phyloP scores from a whole-genome alignment of 2,797 vertebrate species.

The Zenarchopterus dispar region DNA sequence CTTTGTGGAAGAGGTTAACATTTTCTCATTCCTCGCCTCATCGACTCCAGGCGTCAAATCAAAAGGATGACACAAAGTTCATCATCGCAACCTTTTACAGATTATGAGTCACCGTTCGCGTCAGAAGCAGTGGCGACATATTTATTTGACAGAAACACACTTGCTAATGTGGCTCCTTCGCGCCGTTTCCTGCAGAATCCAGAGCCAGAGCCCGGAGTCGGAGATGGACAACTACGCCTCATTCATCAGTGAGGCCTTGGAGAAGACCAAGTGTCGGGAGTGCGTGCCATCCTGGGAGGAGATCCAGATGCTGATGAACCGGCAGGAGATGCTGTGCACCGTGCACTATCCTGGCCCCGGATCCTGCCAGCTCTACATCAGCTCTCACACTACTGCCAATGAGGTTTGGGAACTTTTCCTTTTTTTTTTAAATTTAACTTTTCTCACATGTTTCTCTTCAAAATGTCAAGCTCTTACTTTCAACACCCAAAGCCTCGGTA shows the following conservation, averaged over 20 bases:
- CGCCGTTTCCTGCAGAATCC: conserved; percentile 80
- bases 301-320: conserved; percentile 90
- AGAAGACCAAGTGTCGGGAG: conserved; percentile 89
- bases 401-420: conserved; percentile 84
- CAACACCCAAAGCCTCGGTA: not conserved
- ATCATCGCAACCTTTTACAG: conserved; percentile 44
- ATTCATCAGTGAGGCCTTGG: conserved; percentile 90
- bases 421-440: conserved; percentile 8
- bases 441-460: conserved; percentile 22
- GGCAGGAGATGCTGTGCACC: conserved; percentile 89
- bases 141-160: conserved; percentile 3
- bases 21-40: conserved; percentile 77
- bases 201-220: conserved; percentile 85
- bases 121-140: conserved; percentile 27
- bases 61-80: conserved; percentile 59
- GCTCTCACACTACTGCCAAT: conserved; percentile 92
- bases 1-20: no score
- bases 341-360: conserved; percentile 90
- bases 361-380: conserved; percentile 89
- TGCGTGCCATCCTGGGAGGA: conserved; percentile 94
- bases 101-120: conserved; percentile 43
- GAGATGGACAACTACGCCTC: conserved; percentile 92
- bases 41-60: conserved; percentile 55
- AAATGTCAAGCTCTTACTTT: not conserved
- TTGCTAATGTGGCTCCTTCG: conserved; percentile 12